Percentiles rank a stretch among this genome's conserved stretches.
Evolutionary conservation across 1,140 invertebrate genomes (phyloP).

Genomic region (Drosophila kurseongensis): DNA sequence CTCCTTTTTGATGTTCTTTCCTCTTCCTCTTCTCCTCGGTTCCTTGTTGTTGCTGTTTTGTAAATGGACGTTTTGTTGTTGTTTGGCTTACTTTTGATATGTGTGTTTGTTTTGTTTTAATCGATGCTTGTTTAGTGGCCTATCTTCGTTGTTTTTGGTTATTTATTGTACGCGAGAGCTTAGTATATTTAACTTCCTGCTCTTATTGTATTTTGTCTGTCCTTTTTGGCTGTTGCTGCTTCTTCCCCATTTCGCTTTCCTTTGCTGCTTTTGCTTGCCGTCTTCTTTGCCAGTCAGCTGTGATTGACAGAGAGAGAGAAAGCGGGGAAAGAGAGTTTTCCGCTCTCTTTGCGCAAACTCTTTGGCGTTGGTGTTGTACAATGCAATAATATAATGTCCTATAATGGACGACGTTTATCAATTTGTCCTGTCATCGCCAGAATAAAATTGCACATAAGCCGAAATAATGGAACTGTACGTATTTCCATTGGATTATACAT

Average conservation of each 20-base stretch:
- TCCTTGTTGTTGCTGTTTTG: slow-evolving; percentile 43
- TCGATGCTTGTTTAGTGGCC: not conserved
- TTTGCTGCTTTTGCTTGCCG: slow-evolving; percentile 24
- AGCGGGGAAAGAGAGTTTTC: not conserved
- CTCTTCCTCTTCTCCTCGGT: slow-evolving; percentile 2
- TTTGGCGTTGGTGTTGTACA: slow-evolving; percentile 49
- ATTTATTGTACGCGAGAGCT: not conserved
- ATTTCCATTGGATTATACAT: too few relatives aligned
- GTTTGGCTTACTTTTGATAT: slow-evolving; percentile 56
- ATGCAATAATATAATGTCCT: slow-evolving; percentile 53
- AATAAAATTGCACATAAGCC: not conserved
- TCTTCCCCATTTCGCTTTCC: slow-evolving; percentile 22
- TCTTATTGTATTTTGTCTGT: slow-evolving; percentile 52
- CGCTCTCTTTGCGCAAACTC: slow-evolving; percentile 38
- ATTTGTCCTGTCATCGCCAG: slow-evolving; percentile 19
- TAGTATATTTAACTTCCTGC: slow-evolving; percentile 18
- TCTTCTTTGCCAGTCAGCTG: slow-evolving; percentile 68
- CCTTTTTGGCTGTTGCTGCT: slow-evolving; percentile 44
- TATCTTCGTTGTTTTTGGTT: slow-evolving; percentile 8
- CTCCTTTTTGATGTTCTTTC: slow-evolving; percentile 4
- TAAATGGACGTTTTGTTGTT: slow-evolving; percentile 70
- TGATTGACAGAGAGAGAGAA: slow-evolving; percentile 56
- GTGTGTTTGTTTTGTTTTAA: slow-evolving; percentile 18
- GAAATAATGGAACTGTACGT: not conserved
- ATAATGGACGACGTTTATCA: slow-evolving; percentile 38